phyloP scores from a whole-genome alignment of 2,888 invertebrate genomes.

The Tubulanus polymorphus region DNA sequence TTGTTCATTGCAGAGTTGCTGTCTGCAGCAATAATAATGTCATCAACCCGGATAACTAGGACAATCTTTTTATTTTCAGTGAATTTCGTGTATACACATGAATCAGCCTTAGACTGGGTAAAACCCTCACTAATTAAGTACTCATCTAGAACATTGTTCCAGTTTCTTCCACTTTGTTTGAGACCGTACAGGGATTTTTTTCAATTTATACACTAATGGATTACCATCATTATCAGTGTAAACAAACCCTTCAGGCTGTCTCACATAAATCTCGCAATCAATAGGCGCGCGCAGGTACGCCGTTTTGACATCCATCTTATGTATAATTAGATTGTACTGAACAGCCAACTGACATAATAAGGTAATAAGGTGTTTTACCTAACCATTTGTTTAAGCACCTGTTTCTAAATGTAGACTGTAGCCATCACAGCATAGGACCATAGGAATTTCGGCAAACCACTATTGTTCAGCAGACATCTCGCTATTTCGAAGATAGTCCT shows the following conservation, averaged over 20 bases:
- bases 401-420: conserved; percentile 14
- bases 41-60: conserved; percentile 12
- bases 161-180: not conserved
- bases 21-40: conserved; percentile 6
- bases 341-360: not conserved
- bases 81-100: not conserved
- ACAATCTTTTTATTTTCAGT: not conserved
- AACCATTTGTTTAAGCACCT: conserved; percentile 11
- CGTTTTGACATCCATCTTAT: conserved; percentile 5
- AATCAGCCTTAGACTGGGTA: not conserved
- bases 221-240: not conserved
- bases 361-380: conserved; percentile 14
- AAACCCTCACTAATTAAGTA: conserved; percentile 11
- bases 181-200: not conserved
- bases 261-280: not conserved
- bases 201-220: not conserved
- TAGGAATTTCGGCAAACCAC: not conserved
- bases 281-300: not conserved
- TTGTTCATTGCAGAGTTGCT: not conserved
- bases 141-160: conserved; percentile 10
- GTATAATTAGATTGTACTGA: not conserved
- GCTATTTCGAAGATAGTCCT: conserved; percentile 9
- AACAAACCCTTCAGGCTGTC: not conserved
- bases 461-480: conserved; percentile 8
- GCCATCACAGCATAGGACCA: not conserved